Conservation (phyloP, 2,888 invertebrate genomes). For the Cheilosia urbana region DNA sequence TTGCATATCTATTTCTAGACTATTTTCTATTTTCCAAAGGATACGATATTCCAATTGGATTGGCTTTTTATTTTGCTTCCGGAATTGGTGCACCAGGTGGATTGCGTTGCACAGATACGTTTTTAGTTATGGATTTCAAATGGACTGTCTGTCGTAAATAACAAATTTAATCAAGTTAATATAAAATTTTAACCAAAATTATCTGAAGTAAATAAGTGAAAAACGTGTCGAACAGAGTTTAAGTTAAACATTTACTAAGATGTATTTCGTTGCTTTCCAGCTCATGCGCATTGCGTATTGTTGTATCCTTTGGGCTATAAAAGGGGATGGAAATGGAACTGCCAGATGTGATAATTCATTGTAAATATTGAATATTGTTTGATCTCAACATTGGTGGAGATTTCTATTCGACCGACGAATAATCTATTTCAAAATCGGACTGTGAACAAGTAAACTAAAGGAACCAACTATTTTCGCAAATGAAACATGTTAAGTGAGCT, state of each 20-base stretch:
- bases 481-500: no score
- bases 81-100: neutral
- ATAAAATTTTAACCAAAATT: neutral
- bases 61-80: slow-evolving; percentile 8
- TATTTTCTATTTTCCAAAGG: slow-evolving; percentile 57
- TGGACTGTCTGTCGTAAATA: neutral
- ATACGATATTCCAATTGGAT: slow-evolving; percentile 53
- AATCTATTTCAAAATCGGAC: no score
- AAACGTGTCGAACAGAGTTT: slow-evolving; percentile 17
- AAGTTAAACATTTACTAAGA: slow-evolving; percentile 30
- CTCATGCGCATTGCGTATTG: slow-evolving; percentile 45
- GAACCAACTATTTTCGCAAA: no score
- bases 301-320: slow-evolving; percentile 1
- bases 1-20: slow-evolving; percentile 48
- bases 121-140: neutral
- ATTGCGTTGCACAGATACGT: neutral
- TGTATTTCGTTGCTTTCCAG: slow-evolving; percentile 48
- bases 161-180: neutral
- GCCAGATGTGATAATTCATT: slow-evolving; percentile 22
- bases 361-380: neutral
- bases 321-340: slow-evolving; percentile 40
- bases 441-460: no score
- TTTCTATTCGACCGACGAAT: no score
- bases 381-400: no score
- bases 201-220: slow-evolving; percentile 8